phyloP scores from a whole-genome alignment of 2,797 vertebrate species.

The Gallinago solitaria region DNA sequence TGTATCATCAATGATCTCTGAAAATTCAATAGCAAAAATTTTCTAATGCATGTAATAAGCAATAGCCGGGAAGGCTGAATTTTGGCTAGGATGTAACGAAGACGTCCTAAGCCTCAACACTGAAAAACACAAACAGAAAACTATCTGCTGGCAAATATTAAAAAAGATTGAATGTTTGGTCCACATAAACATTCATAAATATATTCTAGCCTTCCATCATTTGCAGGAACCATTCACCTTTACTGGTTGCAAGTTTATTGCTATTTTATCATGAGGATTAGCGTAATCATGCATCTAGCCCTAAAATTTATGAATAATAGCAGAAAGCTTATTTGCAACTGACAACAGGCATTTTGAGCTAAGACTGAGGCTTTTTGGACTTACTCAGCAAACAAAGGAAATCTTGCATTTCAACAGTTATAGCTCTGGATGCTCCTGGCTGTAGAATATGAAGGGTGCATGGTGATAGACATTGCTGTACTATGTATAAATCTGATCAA shows the following conservation, averaged over 20 bases:
- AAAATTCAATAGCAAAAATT: not conserved
- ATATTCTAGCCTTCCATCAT: not conserved
- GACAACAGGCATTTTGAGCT: conserved; percentile 15
- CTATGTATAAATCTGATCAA: too few relatives aligned
- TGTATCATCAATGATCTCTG: not conserved
- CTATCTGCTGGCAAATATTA: not conserved
- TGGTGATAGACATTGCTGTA: too few relatives aligned
- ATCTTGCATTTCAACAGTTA: not conserved
- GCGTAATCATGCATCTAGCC: not conserved
- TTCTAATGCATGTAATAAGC: not conserved
- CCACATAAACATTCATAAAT: not conserved
- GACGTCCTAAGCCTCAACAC: not conserved
- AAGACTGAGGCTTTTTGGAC: not conserved
- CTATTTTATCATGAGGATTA: not conserved
- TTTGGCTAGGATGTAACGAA: not conserved
- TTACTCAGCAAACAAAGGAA: not conserved
- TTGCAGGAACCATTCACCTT: not conserved
- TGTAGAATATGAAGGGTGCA: not conserved
- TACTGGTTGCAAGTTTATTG: not conserved
- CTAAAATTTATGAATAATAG: not conserved
- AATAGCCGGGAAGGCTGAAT: not conserved
- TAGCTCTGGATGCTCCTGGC: not conserved
- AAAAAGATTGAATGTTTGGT: not conserved
- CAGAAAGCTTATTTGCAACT: not conserved
- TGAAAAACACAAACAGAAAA: not conserved